A percentile compares a stretch with the other conserved stretches of the same genome.
phyloP scores from a whole-genome alignment of 1,140 invertebrate species.

The Zaprionus davidi region DNA sequence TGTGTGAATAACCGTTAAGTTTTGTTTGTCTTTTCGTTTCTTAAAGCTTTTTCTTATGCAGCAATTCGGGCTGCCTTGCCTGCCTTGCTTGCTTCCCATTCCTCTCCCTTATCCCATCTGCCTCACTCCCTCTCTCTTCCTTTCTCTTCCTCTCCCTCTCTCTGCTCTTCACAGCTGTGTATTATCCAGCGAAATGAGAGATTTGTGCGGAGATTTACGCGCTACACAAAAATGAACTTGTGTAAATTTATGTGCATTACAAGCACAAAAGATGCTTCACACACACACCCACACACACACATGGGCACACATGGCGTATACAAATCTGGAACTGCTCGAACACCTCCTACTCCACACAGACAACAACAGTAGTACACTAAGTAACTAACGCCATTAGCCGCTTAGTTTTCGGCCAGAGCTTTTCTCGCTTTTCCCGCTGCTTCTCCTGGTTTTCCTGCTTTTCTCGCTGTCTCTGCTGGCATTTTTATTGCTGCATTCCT shows the following conservation, averaged over 20 bases:
- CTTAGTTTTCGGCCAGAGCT: slow-evolving; percentile 52
- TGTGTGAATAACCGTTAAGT: slow-evolving; percentile 25
- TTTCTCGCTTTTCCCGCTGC: neutral
- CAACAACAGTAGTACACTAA: slow-evolving; percentile 30
- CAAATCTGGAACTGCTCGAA: slow-evolving; percentile 21
- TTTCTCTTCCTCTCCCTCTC: neutral
- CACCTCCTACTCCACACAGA: slow-evolving; percentile 1
- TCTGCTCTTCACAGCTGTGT: neutral
- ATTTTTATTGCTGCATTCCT: slow-evolving; percentile 77
- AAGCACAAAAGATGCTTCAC: slow-evolving; percentile 14
- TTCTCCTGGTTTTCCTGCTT: neutral
- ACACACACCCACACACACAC: neutral
- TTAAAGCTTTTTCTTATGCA: slow-evolving; percentile 38
- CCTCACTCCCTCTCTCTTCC: neutral
- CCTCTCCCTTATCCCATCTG: neutral
- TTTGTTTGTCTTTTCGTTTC: slow-evolving; percentile 47
- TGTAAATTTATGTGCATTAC: slow-evolving; percentile 74
- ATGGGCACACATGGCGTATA: slow-evolving; percentile 4
- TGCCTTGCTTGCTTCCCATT: neutral
- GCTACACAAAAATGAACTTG: slow-evolving; percentile 70
- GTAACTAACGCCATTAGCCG: slow-evolving; percentile 74
- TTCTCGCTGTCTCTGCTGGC: slow-evolving; percentile 17
- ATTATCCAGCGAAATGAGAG: slow-evolving; percentile 62
- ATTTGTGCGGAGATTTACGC: slow-evolving; percentile 76
- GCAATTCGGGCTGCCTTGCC: slow-evolving; percentile 8